phyloP scores from a whole-genome alignment of 2,888 invertebrate species.

The Geophilus truncorum region DNA sequence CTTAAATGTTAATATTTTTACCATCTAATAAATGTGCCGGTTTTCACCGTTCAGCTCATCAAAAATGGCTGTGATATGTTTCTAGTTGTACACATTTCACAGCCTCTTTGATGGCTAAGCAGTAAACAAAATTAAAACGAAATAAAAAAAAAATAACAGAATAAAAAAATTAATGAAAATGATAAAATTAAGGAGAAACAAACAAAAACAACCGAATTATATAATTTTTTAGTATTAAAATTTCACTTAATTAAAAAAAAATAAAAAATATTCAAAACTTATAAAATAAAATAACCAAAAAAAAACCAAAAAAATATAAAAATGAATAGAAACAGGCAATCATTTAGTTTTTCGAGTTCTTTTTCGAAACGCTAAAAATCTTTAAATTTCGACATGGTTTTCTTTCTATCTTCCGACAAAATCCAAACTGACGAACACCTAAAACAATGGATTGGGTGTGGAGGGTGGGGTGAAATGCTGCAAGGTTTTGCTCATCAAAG shows the following conservation, averaged over 20 bases:
- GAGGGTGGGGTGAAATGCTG: constrained; percentile 42
- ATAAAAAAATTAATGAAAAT: not conserved
- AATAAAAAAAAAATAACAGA: not conserved
- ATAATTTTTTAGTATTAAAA: not conserved
- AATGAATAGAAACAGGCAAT: no score
- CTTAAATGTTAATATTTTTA: not conserved
- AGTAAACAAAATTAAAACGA: constrained; percentile 8
- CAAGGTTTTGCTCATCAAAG: constrained; percentile 84
- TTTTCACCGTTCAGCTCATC: constrained; percentile 67
- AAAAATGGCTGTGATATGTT: constrained; percentile 92
- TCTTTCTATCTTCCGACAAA: not conserved
- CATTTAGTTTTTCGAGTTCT: not conserved
- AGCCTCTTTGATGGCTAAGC: constrained; percentile 43
- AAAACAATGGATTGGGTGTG: constrained; percentile 26
- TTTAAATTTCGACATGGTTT: constrained; percentile 6
- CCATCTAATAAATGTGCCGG: constrained; percentile 3
- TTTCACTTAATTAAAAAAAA: not conserved
- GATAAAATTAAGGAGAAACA: not conserved
- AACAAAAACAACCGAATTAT: not conserved
- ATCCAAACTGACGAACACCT: not conserved
- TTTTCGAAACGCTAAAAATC: not conserved
- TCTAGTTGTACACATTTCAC: constrained; percentile 42
- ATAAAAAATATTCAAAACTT: not conserved
- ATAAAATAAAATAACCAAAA: not conserved
- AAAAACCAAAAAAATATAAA: no score